Evolutionary conservation across 2,888 invertebrate species (phyloP).

Genomic region (Neuroscelio doddi): DNA sequence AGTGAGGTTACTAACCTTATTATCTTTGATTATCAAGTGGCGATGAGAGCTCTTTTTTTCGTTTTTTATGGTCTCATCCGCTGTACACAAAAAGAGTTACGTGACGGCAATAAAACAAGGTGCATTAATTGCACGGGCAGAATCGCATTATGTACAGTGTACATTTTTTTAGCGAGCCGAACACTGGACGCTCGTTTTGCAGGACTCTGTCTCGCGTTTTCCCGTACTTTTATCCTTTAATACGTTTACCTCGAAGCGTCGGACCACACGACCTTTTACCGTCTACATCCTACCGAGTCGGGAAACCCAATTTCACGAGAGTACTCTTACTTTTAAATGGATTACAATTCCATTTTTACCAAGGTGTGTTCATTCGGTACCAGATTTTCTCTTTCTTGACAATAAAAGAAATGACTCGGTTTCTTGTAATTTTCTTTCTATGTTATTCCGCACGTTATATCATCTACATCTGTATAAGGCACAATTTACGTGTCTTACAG

Average conservation of each 20-base stretch:
- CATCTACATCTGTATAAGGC: not conserved
- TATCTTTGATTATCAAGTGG: conserved; percentile 2
- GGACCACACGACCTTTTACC: conserved; percentile 15
- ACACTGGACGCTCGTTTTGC: not conserved
- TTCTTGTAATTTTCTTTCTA: too few species aligned
- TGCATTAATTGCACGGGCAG: conserved; percentile 2
- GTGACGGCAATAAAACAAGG: conserved; percentile 6
- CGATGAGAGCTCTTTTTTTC: not conserved
- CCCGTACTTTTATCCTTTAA: conserved; percentile 21
- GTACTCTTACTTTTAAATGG: conserved; percentile 47
- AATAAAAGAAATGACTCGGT: conserved; percentile 7
- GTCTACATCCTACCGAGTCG: not conserved
- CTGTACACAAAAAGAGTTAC: not conserved
- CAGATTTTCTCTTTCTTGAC: conserved; percentile 2
- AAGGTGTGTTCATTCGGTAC: conserved; percentile 13
- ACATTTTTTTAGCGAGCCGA: conserved; percentile 1
- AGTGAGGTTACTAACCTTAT: too few species aligned
- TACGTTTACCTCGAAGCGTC: conserved; percentile 20
- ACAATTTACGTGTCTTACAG: too few species aligned
- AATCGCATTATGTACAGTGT: conserved; percentile 7
- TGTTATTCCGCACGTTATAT: too few species aligned
- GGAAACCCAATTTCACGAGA: conserved; percentile 27
- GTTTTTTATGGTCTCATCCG: too few species aligned
- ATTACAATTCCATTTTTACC: conserved; percentile 47
- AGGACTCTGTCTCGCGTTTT: too few species aligned